Conservation (phyloP, 2,888 invertebrate genomes). For the Drosophila diplacantha region DNA sequence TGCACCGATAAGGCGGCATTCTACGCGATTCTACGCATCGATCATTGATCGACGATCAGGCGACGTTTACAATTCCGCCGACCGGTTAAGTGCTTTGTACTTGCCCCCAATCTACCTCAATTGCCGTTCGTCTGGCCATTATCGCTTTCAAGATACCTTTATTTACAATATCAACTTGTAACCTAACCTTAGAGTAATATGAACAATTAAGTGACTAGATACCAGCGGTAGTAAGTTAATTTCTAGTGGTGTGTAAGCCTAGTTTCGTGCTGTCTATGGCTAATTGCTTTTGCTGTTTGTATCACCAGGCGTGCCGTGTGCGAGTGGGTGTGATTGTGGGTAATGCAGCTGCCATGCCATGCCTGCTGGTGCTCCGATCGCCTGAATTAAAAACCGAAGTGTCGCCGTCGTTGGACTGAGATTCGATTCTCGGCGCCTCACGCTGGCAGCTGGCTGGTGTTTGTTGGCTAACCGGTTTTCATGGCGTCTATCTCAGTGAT, state of each 20-base stretch:
- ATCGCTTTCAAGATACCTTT: slow-evolving; percentile 33
- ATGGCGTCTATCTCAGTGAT: slow-evolving; percentile 57
- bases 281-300: slow-evolving; percentile 22
- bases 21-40: slow-evolving; percentile 23
- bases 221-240: slow-evolving; percentile 33
- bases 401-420: slow-evolving; percentile 11
- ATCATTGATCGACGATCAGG: slow-evolving; percentile 66
- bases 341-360: slow-evolving; percentile 7
- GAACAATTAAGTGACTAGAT: slow-evolving; percentile 62
- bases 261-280: slow-evolving; percentile 17
- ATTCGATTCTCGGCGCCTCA: slow-evolving; percentile 44
- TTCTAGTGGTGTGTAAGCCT: slow-evolving; percentile 28
- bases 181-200: slow-evolving; percentile 40
- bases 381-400: slow-evolving; percentile 29
- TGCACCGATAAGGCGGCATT: slow-evolving; percentile 35
- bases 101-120: slow-evolving; percentile 35
- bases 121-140: slow-evolving; percentile 4
- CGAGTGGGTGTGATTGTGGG: slow-evolving; percentile 15
- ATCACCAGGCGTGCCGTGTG: slow-evolving; percentile 17
- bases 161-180: slow-evolving; percentile 52
- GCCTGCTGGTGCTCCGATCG: slow-evolving; percentile 14
- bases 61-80: slow-evolving; percentile 41
- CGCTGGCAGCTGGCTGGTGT: slow-evolving; percentile 10
- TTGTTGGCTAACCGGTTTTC: slow-evolving; percentile 59
- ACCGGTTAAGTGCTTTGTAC: slow-evolving; percentile 50